phyloP scores from a whole-genome alignment of 2,797 vertebrate genomes.

The Amblyraja radiata region DNA sequence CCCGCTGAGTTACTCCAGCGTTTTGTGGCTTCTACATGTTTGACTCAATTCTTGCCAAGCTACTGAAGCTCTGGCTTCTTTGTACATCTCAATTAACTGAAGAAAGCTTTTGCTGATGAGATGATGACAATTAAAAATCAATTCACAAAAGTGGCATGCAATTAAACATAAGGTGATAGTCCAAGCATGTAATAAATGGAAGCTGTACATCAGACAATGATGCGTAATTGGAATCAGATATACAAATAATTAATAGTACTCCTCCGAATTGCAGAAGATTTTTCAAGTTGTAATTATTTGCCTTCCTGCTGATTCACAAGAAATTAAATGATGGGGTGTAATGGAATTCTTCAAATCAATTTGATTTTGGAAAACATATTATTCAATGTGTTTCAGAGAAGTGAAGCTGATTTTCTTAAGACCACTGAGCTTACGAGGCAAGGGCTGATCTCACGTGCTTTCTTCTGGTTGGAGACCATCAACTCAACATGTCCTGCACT shows the following conservation, averaged over 20 bases:
- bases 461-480: not conserved
- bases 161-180: not conserved
- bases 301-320: slow-evolving; percentile 12
- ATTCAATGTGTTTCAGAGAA: not conserved
- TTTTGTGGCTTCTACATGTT: not conserved
- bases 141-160: not conserved
- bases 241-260: slow-evolving; percentile 12
- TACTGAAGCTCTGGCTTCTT: not conserved
- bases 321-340: not conserved
- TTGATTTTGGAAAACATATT: not conserved
- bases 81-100: not conserved
- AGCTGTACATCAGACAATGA: not conserved
- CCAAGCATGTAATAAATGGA: slow-evolving; percentile 2
- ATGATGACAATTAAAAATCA: not conserved
- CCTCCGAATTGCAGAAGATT: not conserved
- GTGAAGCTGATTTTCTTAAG: not conserved
- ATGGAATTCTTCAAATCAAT: slow-evolving; percentile 3
- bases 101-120: not conserved
- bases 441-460: not conserved
- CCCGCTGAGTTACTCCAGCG: too few species aligned
- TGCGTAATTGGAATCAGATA: slow-evolving; percentile 18
- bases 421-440: not conserved
- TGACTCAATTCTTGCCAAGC: slow-evolving; percentile 20
- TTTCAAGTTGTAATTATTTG: slow-evolving; percentile 22
- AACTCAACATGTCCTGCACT: not conserved